phyloP scores from a whole-genome alignment of 2,797 vertebrate species.

The Epinephelus coioides region DNA sequence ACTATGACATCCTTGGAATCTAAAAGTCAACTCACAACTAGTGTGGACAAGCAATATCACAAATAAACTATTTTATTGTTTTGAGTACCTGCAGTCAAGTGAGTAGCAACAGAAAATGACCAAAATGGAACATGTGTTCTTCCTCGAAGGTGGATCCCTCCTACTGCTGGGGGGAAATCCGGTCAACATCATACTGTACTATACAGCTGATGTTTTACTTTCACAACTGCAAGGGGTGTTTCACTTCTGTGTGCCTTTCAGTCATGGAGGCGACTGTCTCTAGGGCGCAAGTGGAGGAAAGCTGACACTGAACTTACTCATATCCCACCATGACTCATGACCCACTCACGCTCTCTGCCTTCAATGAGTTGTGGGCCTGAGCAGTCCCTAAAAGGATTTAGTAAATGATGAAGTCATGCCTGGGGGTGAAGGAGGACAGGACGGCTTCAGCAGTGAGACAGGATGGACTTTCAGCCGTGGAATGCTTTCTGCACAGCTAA shows the following conservation, averaged over 20 bases:
- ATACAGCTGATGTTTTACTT: constrained; percentile 44
- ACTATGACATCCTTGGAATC: constrained; percentile 9
- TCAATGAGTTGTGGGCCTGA: constrained; percentile 46
- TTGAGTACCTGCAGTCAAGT: background rate
- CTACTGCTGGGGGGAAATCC: constrained; percentile 26
- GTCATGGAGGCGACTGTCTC: constrained; percentile 50
- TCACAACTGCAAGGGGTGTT: constrained; percentile 37
- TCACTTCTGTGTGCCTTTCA: constrained; percentile 43
- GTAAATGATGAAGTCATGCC: constrained; percentile 69
- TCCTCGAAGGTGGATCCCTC: background rate
- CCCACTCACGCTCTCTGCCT: constrained; percentile 43
- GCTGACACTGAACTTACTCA: constrained; percentile 62
- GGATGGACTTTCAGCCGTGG: constrained; percentile 39
- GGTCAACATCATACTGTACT: background rate
- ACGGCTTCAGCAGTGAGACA: constrained; percentile 24
- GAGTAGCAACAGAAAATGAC: background rate
- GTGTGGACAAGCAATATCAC: background rate
- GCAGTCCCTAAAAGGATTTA: constrained; percentile 72
- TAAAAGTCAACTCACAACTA: constrained; percentile 1
- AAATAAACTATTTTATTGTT: background rate
- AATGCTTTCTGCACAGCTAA: constrained; percentile 72
- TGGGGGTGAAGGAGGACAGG: constrained; percentile 33
- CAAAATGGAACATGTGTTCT: background rate
- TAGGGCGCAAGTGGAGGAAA: constrained; percentile 22
- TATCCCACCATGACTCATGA: constrained; percentile 64